Conservation (phyloP, 2,888 invertebrate genomes). For the Danaus chrysippus region DNA sequence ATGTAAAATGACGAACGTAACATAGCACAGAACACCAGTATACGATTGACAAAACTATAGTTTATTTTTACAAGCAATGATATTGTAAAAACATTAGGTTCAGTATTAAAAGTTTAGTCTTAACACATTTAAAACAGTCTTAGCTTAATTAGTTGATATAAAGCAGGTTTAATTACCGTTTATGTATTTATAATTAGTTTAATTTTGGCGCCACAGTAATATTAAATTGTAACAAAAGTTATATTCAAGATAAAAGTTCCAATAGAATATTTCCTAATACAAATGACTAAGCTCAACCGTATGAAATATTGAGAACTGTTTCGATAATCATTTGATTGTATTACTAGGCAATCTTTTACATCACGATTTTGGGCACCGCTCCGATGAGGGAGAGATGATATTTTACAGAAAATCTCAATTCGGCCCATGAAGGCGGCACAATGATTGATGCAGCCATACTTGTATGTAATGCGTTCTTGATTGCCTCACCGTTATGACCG, state of each 20-base stretch:
- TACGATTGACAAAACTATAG: neutral
- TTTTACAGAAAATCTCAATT: conserved; percentile 31
- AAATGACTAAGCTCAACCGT: no score
- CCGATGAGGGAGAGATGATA: conserved; percentile 21
- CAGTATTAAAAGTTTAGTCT: no score
- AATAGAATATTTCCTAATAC: no score
- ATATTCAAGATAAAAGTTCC: no score
- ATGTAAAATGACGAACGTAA: conserved; percentile 25
- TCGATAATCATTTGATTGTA: conserved; percentile 4
- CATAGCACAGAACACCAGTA: conserved; percentile 21
- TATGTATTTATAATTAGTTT: no score
- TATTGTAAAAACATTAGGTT: no score
- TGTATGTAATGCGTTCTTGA: conserved; percentile 32
- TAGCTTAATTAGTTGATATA: no score
- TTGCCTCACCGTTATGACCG: conserved; percentile 30
- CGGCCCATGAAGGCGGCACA: conserved; percentile 28
- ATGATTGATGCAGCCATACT: conserved; percentile 34
- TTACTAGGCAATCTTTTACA: neutral
- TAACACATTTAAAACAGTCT: no score
- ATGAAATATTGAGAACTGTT: neutral
- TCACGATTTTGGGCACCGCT: conserved; percentile 23
- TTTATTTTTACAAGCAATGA: no score
- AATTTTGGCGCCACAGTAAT: no score
- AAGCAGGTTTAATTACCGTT: no score
- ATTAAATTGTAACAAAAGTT: no score